These are phyloP conservation scores for Ptyas mucosa DNA, from an alignment of 2,113 vertebrate genomes.

Conservation along the genomic window DNA sequence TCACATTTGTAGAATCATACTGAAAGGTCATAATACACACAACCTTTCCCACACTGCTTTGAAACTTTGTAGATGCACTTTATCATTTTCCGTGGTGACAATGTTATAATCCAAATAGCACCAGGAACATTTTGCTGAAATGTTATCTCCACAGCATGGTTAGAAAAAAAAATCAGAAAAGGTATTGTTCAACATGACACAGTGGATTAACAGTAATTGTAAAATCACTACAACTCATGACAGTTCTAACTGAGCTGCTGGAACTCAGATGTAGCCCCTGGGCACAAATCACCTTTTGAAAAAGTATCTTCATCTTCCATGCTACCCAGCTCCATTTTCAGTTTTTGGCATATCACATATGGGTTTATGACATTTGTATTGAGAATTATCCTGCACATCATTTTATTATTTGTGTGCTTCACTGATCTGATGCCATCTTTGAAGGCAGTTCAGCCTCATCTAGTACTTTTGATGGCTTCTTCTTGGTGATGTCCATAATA, in stretches of 20 bases:
- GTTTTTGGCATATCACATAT: not conserved
- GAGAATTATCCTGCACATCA: not conserved
- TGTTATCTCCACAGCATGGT: not conserved
- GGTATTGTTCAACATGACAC: not conserved
- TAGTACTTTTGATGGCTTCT: not conserved
- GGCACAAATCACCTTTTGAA: not conserved
- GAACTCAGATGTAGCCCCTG: not conserved
- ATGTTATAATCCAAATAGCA: not conserved
- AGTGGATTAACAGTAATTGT: not conserved
- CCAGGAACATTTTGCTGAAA: not conserved
- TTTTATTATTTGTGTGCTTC: not conserved
- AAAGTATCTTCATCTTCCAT: not conserved
- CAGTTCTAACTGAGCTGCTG: not conserved
- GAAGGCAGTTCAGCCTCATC: not conserved
- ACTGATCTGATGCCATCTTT: not conserved
- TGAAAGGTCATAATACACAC: not conserved
- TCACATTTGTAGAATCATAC: not conserved
- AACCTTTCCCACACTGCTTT: not conserved
- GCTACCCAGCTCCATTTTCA: not conserved
- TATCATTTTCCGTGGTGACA: not conserved
- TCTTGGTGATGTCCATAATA: not conserved
- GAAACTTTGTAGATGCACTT: not conserved
- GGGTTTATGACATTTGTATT: not conserved
- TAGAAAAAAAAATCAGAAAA: not conserved
- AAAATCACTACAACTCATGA: not conserved